Conservation (phyloP, 2,888 invertebrate genomes). For the Chymomyza amoena region DNA sequence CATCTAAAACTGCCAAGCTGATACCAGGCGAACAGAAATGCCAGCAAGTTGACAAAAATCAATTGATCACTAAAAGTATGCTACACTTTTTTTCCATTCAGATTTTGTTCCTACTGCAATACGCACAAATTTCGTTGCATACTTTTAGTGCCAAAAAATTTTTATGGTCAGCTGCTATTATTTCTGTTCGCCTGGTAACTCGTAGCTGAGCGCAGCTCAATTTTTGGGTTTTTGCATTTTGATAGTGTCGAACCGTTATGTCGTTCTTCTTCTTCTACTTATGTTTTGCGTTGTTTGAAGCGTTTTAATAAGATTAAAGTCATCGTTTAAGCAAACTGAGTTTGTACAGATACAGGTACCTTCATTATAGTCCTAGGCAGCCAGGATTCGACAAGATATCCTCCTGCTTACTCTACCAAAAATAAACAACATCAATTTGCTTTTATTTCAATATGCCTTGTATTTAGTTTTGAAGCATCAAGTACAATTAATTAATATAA, state of each 20-base stretch:
- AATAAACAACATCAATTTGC: not conserved
- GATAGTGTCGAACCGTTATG: no score
- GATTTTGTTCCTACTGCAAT: not conserved
- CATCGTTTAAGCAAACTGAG: no score
- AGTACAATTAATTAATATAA: slow-evolving; percentile 61
- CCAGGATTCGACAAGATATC: no score
- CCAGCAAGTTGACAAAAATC: not conserved
- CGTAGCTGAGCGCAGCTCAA: not conserved
- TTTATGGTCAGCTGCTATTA: not conserved
- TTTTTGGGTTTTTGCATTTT: not conserved
- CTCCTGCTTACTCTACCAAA: no score
- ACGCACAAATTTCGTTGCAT: not conserved
- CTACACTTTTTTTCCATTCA: not conserved
- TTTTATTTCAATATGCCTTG: not conserved
- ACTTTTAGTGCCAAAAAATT: not conserved
- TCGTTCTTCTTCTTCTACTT: no score
- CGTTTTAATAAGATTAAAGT: no score
- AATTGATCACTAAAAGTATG: not conserved
- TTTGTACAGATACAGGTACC: no score
- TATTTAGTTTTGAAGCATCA: slow-evolving; percentile 63
- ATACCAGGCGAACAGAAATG: not conserved
- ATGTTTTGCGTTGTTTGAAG: no score
- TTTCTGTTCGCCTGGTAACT: not conserved
- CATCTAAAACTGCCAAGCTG: no score
- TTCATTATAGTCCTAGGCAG: no score